phyloP scores from a whole-genome alignment of 2,888 invertebrate genomes.

The Polydesmus complanatus region DNA sequence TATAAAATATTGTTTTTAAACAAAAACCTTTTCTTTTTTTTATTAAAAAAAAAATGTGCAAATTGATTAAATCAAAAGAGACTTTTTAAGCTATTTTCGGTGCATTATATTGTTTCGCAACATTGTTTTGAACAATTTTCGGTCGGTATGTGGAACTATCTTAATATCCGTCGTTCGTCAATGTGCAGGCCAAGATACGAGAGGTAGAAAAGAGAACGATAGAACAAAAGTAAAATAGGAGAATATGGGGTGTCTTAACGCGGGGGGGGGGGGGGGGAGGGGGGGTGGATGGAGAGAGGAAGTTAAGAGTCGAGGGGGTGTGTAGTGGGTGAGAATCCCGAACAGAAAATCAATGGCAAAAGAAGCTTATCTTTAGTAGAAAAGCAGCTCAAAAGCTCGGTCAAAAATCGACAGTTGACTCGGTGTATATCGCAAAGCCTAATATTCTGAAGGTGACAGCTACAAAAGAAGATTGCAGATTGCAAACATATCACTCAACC shows the following conservation, averaged over 20 bases:
- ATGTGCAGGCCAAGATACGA: background rate
- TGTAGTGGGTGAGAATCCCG: background rate
- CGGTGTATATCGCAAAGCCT: background rate
- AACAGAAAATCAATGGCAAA: slow-evolving; percentile 2
- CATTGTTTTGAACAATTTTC: too few species aligned
- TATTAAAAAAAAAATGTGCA: too few species aligned
- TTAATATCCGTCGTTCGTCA: too few species aligned
- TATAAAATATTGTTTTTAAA: too few species aligned
- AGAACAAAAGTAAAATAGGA: background rate
- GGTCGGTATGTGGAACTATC: too few species aligned
- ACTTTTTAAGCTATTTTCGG: too few species aligned
- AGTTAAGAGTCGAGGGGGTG: too few species aligned
- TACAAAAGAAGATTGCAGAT: background rate
- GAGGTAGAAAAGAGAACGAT: background rate
- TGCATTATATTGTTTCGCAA: too few species aligned
- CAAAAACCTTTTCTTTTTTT: too few species aligned
- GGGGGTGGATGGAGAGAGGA: background rate
- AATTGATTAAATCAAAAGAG: too few species aligned
- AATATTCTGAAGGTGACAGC: background rate
- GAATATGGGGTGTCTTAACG: background rate
- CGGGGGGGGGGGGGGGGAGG: background rate
- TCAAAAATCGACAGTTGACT: background rate
- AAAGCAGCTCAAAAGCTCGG: background rate
- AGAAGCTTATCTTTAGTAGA: background rate
- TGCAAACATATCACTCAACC: background rate